These are phyloP conservation scores for Procavia capensis DNA, from an alignment of 2,113 vertebrate genomes.

Conservation along the genomic window DNA sequence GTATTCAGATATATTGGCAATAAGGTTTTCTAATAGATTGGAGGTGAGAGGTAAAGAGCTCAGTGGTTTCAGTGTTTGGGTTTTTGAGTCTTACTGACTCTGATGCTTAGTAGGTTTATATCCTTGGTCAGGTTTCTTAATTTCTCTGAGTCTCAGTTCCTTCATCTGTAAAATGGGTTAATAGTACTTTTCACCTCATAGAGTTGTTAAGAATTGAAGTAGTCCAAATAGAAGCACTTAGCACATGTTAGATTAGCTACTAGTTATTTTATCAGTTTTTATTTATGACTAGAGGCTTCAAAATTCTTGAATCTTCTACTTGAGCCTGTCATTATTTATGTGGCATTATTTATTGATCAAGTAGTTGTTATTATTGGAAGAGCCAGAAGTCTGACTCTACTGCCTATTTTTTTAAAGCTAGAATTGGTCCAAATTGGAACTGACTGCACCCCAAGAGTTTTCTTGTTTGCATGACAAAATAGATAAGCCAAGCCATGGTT, in stretches of 20 bases:
- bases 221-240: neutral
- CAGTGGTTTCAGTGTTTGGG: neutral
- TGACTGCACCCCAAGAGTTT: neutral
- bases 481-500: neutral
- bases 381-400: neutral
- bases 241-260: neutral
- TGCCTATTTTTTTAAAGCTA: neutral
- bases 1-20: neutral
- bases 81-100: neutral
- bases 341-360: neutral
- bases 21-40: neutral
- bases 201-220: slow-evolving; percentile 28
- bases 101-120: slow-evolving; percentile 2
- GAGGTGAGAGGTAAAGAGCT: neutral
- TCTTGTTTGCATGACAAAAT: neutral
- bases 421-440: neutral
- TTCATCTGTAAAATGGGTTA: slow-evolving; percentile 55
- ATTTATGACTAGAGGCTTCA: slow-evolving; percentile 44
- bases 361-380: neutral
- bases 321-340: neutral
- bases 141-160: slow-evolving; percentile 46
- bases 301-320: slow-evolving; percentile 33
- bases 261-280: slow-evolving; percentile 2
- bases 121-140: slow-evolving; percentile 21
- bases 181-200: slow-evolving; percentile 35